phyloP scores from a whole-genome alignment of 2,888 invertebrate genomes.

The Tenthredo livida region DNA sequence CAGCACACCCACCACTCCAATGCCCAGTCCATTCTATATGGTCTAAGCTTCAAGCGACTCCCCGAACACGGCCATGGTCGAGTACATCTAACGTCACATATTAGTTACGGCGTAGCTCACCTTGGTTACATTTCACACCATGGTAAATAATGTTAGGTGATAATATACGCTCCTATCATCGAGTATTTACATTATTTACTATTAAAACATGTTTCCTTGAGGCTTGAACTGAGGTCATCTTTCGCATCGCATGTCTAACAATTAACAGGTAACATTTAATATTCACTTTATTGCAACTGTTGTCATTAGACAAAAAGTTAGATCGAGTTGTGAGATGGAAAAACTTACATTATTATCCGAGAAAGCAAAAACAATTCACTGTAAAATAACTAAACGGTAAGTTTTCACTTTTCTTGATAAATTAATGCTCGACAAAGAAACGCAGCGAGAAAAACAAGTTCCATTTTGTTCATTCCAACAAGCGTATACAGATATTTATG shows the following conservation, averaged over 20 bases:
- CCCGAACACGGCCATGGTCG: no score
- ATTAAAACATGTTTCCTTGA: slow-evolving; percentile 44
- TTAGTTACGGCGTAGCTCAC: neutral
- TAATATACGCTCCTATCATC: slow-evolving; percentile 36
- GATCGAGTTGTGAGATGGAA: neutral
- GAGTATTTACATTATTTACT: slow-evolving; percentile 36
- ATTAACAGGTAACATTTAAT: slow-evolving; percentile 6
- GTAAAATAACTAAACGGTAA: neutral
- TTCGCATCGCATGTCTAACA: slow-evolving; percentile 14
- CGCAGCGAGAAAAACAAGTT: neutral
- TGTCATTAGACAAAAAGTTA: neutral
- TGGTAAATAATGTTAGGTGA: slow-evolving; percentile 65
- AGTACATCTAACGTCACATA: neutral
- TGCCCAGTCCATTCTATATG: no score
- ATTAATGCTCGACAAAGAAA: neutral
- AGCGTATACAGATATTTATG: neutral
- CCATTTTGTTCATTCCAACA: neutral
- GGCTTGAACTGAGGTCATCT: slow-evolving; percentile 28
- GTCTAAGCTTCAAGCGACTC: no score
- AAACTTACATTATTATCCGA: neutral
- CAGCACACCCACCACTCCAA: no score
- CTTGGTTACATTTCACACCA: slow-evolving; percentile 25
- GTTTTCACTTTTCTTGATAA: neutral
- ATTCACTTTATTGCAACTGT: neutral
- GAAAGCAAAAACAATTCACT: neutral